Percentiles rank a stretch among this genome's conserved stretches.
phyloP scores from a whole-genome alignment of 2,113 vertebrate genomes.

The Argyrosomus japonicus region DNA sequence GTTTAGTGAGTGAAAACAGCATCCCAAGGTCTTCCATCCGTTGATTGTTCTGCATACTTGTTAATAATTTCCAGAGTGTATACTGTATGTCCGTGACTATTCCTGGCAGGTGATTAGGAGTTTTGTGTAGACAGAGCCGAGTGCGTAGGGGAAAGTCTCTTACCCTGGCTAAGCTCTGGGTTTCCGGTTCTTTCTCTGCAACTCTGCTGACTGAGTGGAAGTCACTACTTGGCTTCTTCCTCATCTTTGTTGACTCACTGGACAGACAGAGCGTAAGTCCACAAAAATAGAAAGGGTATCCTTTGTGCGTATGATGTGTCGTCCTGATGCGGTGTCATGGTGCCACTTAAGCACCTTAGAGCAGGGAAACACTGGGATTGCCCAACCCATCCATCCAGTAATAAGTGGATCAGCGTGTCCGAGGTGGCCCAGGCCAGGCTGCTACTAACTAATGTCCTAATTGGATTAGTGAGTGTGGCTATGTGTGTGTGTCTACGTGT shows the following conservation, averaged over 20 bases:
- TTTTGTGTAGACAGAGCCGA: slow-evolving; percentile 49
- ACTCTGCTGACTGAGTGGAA: slow-evolving; percentile 72
- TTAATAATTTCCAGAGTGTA: slow-evolving; percentile 63
- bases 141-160: slow-evolving; percentile 68
- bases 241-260: slow-evolving; percentile 74
- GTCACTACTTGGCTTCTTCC: slow-evolving; percentile 64
- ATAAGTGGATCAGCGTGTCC: slow-evolving; percentile 78
- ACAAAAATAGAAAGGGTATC: slow-evolving; percentile 75
- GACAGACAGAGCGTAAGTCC: slow-evolving; percentile 47
- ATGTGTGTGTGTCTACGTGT: slow-evolving; percentile 16
- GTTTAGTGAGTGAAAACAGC: slow-evolving; percentile 54
- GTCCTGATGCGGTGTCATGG: slow-evolving; percentile 63
- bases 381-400: slow-evolving; percentile 64
- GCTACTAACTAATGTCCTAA: slow-evolving; percentile 72
- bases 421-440: slow-evolving; percentile 51
- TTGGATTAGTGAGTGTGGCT: slow-evolving; percentile 71
- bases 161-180: slow-evolving; percentile 54
- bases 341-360: slow-evolving; percentile 76
- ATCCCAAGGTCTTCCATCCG: slow-evolving; percentile 65
- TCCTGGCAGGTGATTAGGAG: slow-evolving; percentile 59
- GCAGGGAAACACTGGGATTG: slow-evolving; percentile 77
- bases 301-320: slow-evolving; percentile 76
- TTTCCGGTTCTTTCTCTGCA: slow-evolving; percentile 57
- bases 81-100: slow-evolving; percentile 42
- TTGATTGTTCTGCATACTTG: slow-evolving; percentile 57